These are phyloP conservation scores for Sarcophaga subvicina DNA, from an alignment of 2,888 invertebrate species.

Conservation along the genomic window DNA sequence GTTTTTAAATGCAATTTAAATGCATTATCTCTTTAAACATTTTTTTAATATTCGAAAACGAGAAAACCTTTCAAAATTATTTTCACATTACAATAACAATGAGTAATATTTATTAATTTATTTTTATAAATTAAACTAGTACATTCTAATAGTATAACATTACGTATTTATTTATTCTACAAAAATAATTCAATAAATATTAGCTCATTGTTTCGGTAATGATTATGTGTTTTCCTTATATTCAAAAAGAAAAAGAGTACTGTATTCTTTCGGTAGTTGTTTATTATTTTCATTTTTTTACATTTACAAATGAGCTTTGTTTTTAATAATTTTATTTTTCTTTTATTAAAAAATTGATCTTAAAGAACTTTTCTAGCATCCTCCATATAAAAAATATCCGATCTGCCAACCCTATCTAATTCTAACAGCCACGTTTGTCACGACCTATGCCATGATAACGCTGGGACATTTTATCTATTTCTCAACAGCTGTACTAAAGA, in stretches of 20 bases:
- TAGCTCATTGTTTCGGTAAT: slow-evolving; percentile 41
- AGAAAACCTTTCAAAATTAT: slow-evolving; percentile 21
- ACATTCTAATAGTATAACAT: neutral
- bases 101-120: slow-evolving; percentile 45
- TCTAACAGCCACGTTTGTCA: slow-evolving; percentile 60
- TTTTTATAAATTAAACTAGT: slow-evolving; percentile 28
- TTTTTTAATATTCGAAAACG: slow-evolving; percentile 40
- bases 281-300: slow-evolving; percentile 59
- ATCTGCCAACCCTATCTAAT: slow-evolving; percentile 66
- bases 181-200: slow-evolving; percentile 59
- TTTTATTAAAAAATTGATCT: slow-evolving; percentile 65
- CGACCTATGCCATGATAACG: slow-evolving; percentile 54
- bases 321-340: slow-evolving; percentile 62
- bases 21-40: slow-evolving; percentile 8
- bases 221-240: slow-evolving; percentile 39
- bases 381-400: slow-evolving; percentile 62
- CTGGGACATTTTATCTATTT: slow-evolving; percentile 49
- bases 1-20: slow-evolving; percentile 13
- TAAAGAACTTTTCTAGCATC: slow-evolving; percentile 68
- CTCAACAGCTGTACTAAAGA: slow-evolving; percentile 41
- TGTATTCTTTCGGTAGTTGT: slow-evolving; percentile 27
- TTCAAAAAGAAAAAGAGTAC: slow-evolving; percentile 14
- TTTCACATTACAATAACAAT: slow-evolving; percentile 28
- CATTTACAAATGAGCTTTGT: slow-evolving; percentile 64
- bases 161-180: slow-evolving; percentile 22